phyloP scores from a whole-genome alignment of 1,140 invertebrate species.

The Drosophila pseudoananassae region DNA sequence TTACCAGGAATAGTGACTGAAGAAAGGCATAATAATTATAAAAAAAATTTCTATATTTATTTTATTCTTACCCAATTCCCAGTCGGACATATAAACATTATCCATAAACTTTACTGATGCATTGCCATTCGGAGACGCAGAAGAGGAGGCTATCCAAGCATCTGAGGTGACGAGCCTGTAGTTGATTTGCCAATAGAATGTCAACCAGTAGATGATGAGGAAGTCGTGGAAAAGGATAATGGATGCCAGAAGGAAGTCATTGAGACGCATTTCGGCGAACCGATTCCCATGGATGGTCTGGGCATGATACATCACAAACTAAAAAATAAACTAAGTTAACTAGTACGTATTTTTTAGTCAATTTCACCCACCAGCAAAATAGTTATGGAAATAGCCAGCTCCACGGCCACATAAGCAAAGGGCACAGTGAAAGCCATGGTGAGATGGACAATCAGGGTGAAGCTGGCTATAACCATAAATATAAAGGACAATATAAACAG shows the following conservation, averaged over 20 bases:
- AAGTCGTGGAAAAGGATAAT: conserved; percentile 72
- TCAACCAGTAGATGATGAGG: conserved; percentile 67
- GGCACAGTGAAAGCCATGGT: background rate
- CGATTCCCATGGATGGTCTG: conserved; percentile 64
- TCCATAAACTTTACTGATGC: background rate
- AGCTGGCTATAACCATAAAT: conserved; percentile 48
- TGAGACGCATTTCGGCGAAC: conserved; percentile 66
- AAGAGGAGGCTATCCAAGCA: background rate
- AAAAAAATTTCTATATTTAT: background rate
- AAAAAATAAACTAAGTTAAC: background rate
- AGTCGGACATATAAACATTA: background rate
- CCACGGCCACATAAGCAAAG: conserved; percentile 7
- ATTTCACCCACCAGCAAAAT: conserved; percentile 42
- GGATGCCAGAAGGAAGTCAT: conserved; percentile 53
- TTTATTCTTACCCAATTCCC: background rate
- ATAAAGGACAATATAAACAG: conserved; percentile 59
- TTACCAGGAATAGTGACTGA: background rate
- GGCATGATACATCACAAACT: conserved; percentile 71
- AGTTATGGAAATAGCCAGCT: conserved; percentile 19
- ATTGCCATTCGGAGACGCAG: background rate
- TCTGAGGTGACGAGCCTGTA: conserved; percentile 19
- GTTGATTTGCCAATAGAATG: conserved; percentile 54
- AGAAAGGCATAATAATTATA: background rate
- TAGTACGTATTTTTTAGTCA: background rate
- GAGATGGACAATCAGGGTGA: conserved; percentile 22